phyloP scores from a whole-genome alignment of 2,797 vertebrate genomes.

The Apogon hyalosoma region DNA sequence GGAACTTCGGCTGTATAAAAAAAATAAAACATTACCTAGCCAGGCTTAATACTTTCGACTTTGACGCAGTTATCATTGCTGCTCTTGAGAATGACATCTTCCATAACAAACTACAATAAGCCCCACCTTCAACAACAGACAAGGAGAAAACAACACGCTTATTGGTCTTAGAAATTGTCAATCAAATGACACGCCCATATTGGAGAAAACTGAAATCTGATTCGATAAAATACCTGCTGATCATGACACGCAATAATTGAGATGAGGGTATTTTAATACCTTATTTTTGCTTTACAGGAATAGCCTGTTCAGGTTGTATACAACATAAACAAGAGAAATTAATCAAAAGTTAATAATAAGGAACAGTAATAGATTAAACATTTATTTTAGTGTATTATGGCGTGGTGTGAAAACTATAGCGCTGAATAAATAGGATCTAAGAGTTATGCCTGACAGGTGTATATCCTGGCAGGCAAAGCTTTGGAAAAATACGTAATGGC shows the following conservation, averaged over 20 bases:
- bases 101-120: slow-evolving; percentile 54
- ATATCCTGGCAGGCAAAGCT: slow-evolving; percentile 40
- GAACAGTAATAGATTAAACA: rapidly evolving
- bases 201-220: not conserved
- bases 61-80: slow-evolving; percentile 71
- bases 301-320: rapidly evolving
- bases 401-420: not conserved
- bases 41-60: slow-evolving; percentile 59
- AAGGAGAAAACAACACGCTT: rapidly evolving
- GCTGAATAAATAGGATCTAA: rapidly evolving
- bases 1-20: rapidly evolving
- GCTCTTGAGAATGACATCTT: slow-evolving; percentile 75
- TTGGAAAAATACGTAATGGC: no score
- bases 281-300: not conserved
- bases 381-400: rapidly evolving
- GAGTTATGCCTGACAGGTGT: not conserved
- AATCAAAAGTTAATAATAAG: not conserved
- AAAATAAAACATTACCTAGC: slow-evolving; percentile 72
- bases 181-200: not conserved
- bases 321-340: rapidly evolving
- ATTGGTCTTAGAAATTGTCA: slow-evolving; percentile 57
- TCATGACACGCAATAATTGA: not conserved
- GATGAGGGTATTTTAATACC: rapidly evolving
- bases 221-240: slow-evolving; percentile 36
- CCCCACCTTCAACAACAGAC: not conserved